Conservation (phyloP, 2,797 vertebrate species). For the Lagothrix lagotricha region DNA sequence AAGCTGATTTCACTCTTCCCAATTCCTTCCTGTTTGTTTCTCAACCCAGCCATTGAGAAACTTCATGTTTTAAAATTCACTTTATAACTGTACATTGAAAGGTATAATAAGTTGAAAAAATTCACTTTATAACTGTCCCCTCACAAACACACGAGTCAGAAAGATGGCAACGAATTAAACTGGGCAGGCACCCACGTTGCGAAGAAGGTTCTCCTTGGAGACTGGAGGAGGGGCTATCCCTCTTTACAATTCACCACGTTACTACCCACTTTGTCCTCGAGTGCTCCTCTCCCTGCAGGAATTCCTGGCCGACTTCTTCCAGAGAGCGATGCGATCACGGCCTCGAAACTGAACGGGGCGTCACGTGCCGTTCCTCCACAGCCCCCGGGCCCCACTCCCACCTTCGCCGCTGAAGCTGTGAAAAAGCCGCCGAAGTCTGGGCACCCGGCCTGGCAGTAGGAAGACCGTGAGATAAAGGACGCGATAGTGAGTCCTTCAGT, state of each 20-base stretch:
- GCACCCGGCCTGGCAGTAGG: accelerated
- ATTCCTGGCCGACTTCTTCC: neutral
- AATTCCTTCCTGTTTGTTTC: neutral
- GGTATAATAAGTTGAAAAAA: neutral
- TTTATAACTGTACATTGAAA: neutral
- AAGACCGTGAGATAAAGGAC: neutral
- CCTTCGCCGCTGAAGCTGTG: neutral
- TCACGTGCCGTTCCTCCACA: too few relatives aligned
- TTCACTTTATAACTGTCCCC: too few relatives aligned
- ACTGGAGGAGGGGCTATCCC: neutral
- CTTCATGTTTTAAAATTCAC: neutral
- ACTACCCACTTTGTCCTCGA: neutral
- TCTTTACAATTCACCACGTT: neutral
- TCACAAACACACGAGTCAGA: neutral
- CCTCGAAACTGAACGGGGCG: neutral
- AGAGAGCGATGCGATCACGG: accelerated
- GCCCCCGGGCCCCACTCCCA: neutral
- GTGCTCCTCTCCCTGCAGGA: neutral
- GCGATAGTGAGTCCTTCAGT: accelerated
- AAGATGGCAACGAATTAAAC: neutral
- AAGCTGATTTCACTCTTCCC: neutral
- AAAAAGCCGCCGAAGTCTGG: neutral
- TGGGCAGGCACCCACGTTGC: neutral
- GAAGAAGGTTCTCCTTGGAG: neutral
- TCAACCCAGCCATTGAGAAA: neutral